A percentile compares a stretch with the other conserved stretches of the same genome.
Evolutionary conservation across 2,113 vertebrate species (phyloP).

Genomic region (Meleagris gallopavo): DNA sequence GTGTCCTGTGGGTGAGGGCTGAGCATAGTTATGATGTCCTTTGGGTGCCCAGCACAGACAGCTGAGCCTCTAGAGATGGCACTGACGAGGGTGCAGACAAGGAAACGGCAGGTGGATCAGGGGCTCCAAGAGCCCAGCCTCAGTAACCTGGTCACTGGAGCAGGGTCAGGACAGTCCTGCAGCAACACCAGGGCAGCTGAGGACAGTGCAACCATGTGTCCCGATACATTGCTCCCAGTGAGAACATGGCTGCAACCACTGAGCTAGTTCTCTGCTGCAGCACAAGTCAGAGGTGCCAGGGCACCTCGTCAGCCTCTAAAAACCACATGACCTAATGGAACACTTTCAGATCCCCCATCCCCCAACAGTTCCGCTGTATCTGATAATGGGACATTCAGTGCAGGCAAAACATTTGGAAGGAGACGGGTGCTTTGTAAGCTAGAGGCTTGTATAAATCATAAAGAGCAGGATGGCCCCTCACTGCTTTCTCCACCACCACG

Average conservation of each 20-base stretch:
- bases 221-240: background rate
- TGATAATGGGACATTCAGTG: background rate
- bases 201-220: background rate
- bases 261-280: background rate
- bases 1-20: background rate
- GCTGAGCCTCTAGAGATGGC: background rate
- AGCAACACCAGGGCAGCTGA: background rate
- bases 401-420: rapidly evolving
- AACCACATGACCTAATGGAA: background rate
- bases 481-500: background rate
- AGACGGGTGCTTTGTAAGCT: background rate
- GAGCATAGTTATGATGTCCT: background rate
- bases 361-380: background rate
- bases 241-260: background rate
- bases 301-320: background rate
- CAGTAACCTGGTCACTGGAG: background rate
- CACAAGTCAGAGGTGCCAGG: background rate
- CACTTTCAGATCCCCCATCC: background rate
- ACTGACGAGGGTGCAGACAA: background rate
- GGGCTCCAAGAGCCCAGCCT: background rate
- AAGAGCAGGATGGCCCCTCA: background rate
- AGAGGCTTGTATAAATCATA: background rate
- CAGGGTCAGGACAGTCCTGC: background rate
- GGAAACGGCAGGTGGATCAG: background rate
- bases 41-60: background rate